Evolutionary conservation across 1,140 invertebrate genomes (phyloP).

Genomic region (Gonioctena quinquepunctata): DNA sequence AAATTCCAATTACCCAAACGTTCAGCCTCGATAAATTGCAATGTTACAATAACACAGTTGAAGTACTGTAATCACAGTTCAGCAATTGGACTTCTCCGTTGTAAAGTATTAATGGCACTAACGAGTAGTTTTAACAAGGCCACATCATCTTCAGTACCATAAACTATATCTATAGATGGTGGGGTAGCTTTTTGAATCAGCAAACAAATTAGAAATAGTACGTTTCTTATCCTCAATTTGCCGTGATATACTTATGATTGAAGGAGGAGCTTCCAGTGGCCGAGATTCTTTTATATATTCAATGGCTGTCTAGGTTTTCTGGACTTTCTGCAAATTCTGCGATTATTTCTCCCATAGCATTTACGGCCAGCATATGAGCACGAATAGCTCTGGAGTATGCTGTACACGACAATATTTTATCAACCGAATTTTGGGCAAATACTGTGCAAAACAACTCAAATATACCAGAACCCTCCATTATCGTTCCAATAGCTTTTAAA

Average conservation of each 20-base stretch:
- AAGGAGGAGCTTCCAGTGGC: neutral
- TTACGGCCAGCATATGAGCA: neutral
- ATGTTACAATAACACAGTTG: neutral
- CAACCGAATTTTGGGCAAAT: neutral
- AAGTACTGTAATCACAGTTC: neutral
- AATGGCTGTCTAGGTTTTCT: conserved; percentile 6
- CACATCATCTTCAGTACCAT: too few species aligned
- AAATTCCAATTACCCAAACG: neutral
- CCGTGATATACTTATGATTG: neutral
- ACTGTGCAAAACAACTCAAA: neutral
- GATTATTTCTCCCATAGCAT: neutral
- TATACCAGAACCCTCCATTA: neutral
- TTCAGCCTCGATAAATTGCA: neutral
- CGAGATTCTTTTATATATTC: neutral
- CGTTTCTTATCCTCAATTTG: neutral
- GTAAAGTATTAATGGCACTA: neutral
- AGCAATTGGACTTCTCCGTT: neutral
- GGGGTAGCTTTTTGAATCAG: too few species aligned
- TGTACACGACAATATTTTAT: conserved; percentile 4
- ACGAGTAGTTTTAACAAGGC: neutral
- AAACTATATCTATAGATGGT: too few species aligned
- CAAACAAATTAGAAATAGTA: neutral
- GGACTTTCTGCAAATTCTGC: too few species aligned
- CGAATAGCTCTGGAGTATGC: neutral
- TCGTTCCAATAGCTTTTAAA: neutral